Conservation (phyloP, 1,140 invertebrate species). For the Lysiphlebus fabarum region DNA sequence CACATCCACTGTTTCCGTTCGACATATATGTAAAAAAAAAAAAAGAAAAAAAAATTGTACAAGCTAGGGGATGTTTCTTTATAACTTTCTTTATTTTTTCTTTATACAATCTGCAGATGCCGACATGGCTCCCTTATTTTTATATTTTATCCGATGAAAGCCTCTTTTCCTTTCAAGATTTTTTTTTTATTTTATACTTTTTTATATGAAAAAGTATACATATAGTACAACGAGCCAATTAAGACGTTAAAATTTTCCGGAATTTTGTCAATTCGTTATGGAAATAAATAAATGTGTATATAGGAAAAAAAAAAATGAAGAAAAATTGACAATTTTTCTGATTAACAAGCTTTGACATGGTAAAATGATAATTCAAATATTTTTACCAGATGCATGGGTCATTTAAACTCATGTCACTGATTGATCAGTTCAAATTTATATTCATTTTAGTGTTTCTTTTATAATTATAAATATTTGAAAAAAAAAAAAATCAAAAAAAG, state of each 20-base stretch:
- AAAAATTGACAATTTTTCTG: not conserved
- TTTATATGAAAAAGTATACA: not conserved
- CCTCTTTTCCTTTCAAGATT: not conserved
- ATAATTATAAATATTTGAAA: too few species aligned
- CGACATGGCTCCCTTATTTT: not conserved
- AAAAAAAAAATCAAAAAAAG: not conserved
- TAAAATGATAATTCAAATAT: too few species aligned
- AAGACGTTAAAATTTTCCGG: conserved; percentile 18
- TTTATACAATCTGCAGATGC: conserved; percentile 29
- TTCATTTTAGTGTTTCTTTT: conserved; percentile 1
- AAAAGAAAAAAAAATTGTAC: not conserved
- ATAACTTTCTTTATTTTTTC: not conserved
- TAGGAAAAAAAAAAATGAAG: not conserved
- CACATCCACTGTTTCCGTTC: conserved; percentile 31
- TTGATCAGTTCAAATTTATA: too few species aligned
- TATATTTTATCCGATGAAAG: conserved; percentile 2
- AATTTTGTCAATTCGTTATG: not conserved
- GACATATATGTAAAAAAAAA: conserved; percentile 18
- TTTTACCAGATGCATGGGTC: too few species aligned
- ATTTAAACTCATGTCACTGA: too few species aligned
- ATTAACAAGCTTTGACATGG: too few species aligned
- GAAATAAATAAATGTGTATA: not conserved
- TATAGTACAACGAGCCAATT: conserved; percentile 13
- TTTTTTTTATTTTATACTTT: conserved; percentile 9
- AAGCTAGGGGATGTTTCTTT: not conserved